Conservation (phyloP, 2,113 vertebrate species). For the Ranitomeya variabilis region DNA sequence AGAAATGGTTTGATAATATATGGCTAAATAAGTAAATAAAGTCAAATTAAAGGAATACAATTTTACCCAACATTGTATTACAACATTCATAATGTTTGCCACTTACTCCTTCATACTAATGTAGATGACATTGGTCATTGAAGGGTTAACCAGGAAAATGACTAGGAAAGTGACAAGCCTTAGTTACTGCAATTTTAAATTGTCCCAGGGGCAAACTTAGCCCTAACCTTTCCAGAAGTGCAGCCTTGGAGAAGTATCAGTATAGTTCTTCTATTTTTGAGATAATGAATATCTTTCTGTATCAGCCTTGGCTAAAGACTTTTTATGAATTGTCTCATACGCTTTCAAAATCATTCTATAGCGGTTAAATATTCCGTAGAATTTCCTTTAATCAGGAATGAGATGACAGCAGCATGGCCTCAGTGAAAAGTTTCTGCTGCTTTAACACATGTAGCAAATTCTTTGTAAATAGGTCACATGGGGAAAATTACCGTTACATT, state of each 20-base stretch:
- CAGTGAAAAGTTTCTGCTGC: slow-evolving; percentile 31
- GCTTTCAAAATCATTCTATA: slow-evolving; percentile 13
- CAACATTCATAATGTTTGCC: background rate
- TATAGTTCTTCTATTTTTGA: background rate
- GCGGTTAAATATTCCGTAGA: slow-evolving; percentile 35
- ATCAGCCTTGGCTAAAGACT: slow-evolving; percentile 30
- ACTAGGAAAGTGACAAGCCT: background rate
- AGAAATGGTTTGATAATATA: background rate
- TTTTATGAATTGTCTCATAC: slow-evolving; percentile 7
- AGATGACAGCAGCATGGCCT: slow-evolving; percentile 26
- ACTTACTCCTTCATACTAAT: background rate
- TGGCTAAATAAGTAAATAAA: background rate
- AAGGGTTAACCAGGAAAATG: background rate
- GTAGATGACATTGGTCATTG: background rate
- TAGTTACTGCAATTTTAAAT: background rate
- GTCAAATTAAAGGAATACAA: background rate
- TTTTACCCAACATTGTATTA: background rate
- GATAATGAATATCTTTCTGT: slow-evolving; percentile 13
- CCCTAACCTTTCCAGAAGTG: background rate
- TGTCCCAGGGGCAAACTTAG: slow-evolving; percentile 2
- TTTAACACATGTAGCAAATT: slow-evolving; percentile 49
- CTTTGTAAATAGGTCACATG: slow-evolving; percentile 54
- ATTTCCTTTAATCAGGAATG: slow-evolving; percentile 52
- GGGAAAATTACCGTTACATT: slow-evolving; percentile 51
- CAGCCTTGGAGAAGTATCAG: background rate